Evolutionary conservation across 2,797 vertebrate species (phyloP).

Genomic region (Sebastes iracundus): DNA sequence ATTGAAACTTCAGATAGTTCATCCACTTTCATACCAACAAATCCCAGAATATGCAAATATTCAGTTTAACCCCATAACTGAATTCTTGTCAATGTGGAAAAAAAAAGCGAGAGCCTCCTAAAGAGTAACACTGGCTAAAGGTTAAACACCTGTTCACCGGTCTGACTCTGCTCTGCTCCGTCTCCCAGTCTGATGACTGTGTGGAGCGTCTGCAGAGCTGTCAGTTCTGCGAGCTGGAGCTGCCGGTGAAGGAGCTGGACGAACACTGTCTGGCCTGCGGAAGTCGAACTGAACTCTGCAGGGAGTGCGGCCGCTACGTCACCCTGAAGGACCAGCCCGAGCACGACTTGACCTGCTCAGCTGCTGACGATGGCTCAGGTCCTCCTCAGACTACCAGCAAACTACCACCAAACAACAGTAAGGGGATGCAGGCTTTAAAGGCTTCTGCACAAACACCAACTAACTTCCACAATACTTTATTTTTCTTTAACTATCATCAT

Average conservation of each 20-base stretch:
- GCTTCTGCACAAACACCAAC: neutral
- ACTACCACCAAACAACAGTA: neutral
- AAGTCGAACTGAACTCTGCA: conserved; percentile 78
- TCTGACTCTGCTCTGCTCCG: neutral
- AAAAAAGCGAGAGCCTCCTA: too few relatives aligned
- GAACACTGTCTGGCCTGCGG: conserved; percentile 77
- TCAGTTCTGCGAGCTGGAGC: conserved; percentile 80
- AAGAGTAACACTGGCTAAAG: neutral
- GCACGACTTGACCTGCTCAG: conserved; percentile 65
- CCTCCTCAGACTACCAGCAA: neutral
- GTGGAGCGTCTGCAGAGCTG: conserved; percentile 68
- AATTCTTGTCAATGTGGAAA: neutral
- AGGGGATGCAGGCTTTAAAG: neutral
- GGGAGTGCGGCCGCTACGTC: conserved; percentile 76
- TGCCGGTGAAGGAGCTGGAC: conserved; percentile 68
- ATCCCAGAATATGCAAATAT: neutral
- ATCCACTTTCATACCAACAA: neutral
- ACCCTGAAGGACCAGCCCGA: conserved; percentile 56
- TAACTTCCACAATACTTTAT: neutral
- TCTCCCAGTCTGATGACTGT: conserved; percentile 75
- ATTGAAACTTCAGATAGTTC: neutral
- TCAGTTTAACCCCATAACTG: neutral
- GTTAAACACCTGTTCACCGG: neutral
- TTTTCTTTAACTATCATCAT: accelerated
- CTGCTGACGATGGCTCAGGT: neutral